A percentile compares a stretch with the other conserved stretches of the same genome.
Evolutionary conservation across 2,888 invertebrate genomes (phyloP).

Genomic region (Oligia latruncula): DNA sequence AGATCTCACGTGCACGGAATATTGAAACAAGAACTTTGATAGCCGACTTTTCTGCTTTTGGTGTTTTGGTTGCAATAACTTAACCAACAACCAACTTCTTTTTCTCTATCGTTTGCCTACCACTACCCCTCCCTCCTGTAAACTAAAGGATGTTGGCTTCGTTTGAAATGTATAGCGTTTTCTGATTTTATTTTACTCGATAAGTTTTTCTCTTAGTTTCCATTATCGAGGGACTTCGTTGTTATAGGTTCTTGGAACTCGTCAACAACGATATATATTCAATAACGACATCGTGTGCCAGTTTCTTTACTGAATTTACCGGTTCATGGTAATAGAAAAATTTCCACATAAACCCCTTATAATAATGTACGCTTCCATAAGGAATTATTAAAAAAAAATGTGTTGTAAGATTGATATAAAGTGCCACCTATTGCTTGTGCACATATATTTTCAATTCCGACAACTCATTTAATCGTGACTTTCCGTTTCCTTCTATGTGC

Average conservation of each 20-base stretch:
- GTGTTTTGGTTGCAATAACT: neutral
- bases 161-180: neutral
- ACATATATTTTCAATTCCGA: neutral
- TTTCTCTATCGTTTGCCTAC: neutral
- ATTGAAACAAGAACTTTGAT: neutral
- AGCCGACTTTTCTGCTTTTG: neutral
- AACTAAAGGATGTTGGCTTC: neutral
- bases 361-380: neutral
- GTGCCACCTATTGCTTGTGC: neutral
- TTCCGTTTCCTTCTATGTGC: constrained; percentile 14
- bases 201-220: neutral
- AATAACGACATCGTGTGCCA: neutral
- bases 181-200: constrained; percentile 2
- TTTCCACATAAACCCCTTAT: neutral
- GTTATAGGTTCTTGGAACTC: neutral
- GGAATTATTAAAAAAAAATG: neutral
- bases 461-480: constrained; percentile 4
- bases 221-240: neutral
- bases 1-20: no score
- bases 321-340: neutral
- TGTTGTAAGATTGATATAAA: no score
- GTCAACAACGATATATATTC: neutral
- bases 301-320: neutral
- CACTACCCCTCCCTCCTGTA: neutral
- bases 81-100: neutral